Percentiles rank a stretch among this genome's conserved stretches.
Conservation (phyloP, 1,140 invertebrate genomes). For the Drosophila nigrodunni region DNA sequence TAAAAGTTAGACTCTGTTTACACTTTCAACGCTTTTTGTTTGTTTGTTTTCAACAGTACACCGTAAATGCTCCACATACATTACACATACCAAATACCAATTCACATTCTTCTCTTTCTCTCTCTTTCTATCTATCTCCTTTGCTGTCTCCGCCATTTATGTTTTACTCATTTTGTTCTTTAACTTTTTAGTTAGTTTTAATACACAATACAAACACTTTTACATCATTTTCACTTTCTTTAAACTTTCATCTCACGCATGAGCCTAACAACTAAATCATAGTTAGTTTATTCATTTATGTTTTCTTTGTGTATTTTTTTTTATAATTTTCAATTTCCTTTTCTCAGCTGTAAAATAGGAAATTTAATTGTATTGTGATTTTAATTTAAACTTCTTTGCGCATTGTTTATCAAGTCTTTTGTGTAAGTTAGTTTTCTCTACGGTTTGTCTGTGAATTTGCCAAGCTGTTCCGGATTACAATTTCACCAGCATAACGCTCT, state of each 20-base stretch:
- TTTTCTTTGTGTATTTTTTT: constrained; percentile 29
- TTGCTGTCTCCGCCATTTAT: not conserved
- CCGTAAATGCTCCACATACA: constrained; percentile 64
- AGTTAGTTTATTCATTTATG: constrained; percentile 30
- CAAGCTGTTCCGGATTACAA: not conserved
- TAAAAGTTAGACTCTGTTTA: constrained; percentile 84
- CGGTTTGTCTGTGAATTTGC: constrained; percentile 33
- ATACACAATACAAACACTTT: constrained; percentile 67
- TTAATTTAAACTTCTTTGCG: constrained; percentile 52
- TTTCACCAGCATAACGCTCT: not conserved
- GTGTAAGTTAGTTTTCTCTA: constrained; percentile 37
- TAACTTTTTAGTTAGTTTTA: constrained; percentile 44
- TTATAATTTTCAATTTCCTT: constrained; percentile 3
- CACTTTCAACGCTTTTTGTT: constrained; percentile 78
- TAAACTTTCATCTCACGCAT: constrained; percentile 44
- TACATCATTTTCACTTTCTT: constrained; percentile 18
- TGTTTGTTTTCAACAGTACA: constrained; percentile 78
- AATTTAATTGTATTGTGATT: constrained; percentile 34
- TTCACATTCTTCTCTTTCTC: constrained; percentile 38
- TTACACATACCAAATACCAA: constrained; percentile 43
- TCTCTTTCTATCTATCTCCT: constrained; percentile 3
- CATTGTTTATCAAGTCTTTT: constrained; percentile 70
- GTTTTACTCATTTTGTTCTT: not conserved
- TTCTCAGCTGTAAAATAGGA: constrained; percentile 68
- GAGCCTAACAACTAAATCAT: constrained; percentile 62